Evolutionary conservation across 2,888 invertebrate genomes (phyloP), one percentile per base, ranked within the genome.

Genomic region (Amphimallon solstitiale): DNA sequence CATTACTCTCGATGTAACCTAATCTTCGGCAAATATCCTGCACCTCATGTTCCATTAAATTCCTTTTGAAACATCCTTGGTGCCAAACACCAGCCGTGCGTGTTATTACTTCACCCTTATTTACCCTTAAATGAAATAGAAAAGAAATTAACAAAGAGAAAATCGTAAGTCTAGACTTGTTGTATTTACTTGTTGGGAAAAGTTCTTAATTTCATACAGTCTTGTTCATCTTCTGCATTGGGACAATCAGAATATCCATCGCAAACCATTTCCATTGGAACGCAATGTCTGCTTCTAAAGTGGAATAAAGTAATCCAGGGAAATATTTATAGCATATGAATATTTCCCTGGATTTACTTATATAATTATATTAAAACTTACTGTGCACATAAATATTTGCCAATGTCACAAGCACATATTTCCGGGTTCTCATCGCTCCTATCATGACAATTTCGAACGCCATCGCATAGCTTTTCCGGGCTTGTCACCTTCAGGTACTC

Each of bases 201-300:
- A 12, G 81, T 74, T 69, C 82, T 82, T 37, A 89, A 76, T 9
- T 81, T 88, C 56, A 86, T 84, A 76, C 94, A 94, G 3, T 82
- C 79, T 5, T 77, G 77, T 77, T 94, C 94, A 74, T 94, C 94
- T 71, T 91, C 90, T 4, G 89, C 89, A 65, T 88, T 84, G 0
- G 89, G 88, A 78, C 94, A 94, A 75, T 94, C 93, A 0, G 78
- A 73, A 5, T 86, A 80, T n/a, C 89, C 90, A 76, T 94, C 94
- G 76, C 94, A 94, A 0, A 93, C 87, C 81, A 91, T 88, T 70
- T 93, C 92, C 19, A 83, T 83, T 0, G 92, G 86, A 46, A 94
- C 85, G 73, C 93, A 93, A 59, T 84, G 82, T 5, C 85, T 81
- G 17, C 83, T 82, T 66, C 82, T 82, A 38, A 77, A 75, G 54